Conservation (phyloP, 2,113 vertebrate species). For the Notarius quadriscutis region DNA sequence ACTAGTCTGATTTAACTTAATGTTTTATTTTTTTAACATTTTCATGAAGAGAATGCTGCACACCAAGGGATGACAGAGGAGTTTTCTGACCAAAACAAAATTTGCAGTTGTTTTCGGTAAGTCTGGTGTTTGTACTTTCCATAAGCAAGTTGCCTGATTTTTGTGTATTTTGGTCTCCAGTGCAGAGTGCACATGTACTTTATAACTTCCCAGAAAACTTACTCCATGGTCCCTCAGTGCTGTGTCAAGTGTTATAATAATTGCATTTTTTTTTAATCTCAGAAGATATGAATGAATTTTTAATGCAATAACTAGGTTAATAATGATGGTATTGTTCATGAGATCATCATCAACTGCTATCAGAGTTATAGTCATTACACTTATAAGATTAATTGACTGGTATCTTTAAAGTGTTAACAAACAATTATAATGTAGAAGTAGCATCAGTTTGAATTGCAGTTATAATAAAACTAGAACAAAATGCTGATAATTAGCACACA, state of each 20-base stretch:
- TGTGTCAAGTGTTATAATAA: background rate
- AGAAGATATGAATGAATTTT: background rate
- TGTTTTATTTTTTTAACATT: background rate
- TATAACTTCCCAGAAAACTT: background rate
- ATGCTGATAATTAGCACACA: background rate
- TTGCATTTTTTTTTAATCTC: too few species aligned
- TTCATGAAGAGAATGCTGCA: conserved; percentile 26
- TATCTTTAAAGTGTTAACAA: background rate
- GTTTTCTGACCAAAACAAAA: conserved; percentile 72
- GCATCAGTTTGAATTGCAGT: background rate
- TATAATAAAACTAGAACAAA: background rate
- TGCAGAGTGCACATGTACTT: background rate
- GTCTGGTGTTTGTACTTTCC: background rate
- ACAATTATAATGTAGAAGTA: background rate
- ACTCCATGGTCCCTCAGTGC: background rate
- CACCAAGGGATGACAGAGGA: conserved; percentile 60
- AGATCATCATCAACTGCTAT: background rate
- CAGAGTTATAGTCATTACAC: background rate
- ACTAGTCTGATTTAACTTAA: background rate
- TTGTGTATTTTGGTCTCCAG: background rate
- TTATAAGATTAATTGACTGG: background rate
- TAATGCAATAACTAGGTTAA: background rate
- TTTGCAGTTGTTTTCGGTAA: conserved; percentile 63
- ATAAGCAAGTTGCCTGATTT: background rate
- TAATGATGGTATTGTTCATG: background rate